Evolutionary conservation across 2,113 vertebrate species (phyloP), one percentile per base, ranked within the genome.

Genomic region (Cyprinus carpio): DNA sequence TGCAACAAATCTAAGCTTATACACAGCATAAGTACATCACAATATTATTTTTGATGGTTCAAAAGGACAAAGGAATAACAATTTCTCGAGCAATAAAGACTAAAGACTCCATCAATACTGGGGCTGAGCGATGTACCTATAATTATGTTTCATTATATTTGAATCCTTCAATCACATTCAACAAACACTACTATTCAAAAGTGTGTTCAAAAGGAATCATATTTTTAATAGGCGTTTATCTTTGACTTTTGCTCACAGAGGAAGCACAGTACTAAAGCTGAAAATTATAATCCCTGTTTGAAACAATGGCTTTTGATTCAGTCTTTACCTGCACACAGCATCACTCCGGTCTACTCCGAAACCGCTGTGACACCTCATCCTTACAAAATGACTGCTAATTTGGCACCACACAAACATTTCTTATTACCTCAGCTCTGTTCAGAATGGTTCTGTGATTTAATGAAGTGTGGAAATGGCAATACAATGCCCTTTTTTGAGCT

Each of bases 401-500:
- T 6, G 49, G 7, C 31, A 20, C 49, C 9, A 54, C 75, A 54
- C 46, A 54, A 76, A 76, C 75, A 49, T 27, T 54, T 76, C 75
- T 54, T 23, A 54, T 76, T 77, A 51, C 75, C 27, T 31, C n/a
- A 18, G 43, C 6, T 54, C 46, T 31, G 75, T 23, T 54, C 2
- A 6, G 9, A 56, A 54, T 20, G 13, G 27, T 31, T 54, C 75
- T 31, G 43, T 6, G 49, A 31, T n/a, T 77, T 77, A 77, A 77
- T 77, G 75, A 77, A 77, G 75, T 54, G 75, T 77, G 75, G 49
- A 77, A 77, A 77, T 54, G 75, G 25, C 13, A 56, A 20, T 20
- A 40, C 75, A 77, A 54, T 29, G 49, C 11, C 25, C 12, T 77
- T 51, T 29, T 31, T 54, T 40, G 49, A 31, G 75, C 4, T 29